Evolutionary conservation across 1,140 invertebrate genomes (phyloP).

Genomic region (Hyles euphorbiae): DNA sequence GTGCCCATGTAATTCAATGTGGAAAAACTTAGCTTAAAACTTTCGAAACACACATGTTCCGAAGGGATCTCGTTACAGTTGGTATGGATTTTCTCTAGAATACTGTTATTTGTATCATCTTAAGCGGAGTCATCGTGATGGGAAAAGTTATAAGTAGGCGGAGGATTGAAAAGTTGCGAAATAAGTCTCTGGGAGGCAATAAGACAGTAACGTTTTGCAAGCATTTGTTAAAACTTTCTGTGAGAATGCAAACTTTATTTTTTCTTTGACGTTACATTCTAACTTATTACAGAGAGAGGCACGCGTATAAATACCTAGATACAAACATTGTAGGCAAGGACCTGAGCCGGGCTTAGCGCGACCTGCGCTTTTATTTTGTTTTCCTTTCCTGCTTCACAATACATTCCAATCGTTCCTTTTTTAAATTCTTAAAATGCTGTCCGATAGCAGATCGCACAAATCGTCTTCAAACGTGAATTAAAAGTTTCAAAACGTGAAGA

Average conservation of each 20-base stretch:
- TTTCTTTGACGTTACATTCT: conserved; percentile 12
- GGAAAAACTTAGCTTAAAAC: conserved; percentile 15
- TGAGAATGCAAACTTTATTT: conserved; percentile 23
- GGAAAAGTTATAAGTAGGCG: conserved; percentile 47
- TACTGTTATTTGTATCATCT: conserved; percentile 46
- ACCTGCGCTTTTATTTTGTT: too few species aligned
- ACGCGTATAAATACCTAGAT: too few species aligned
- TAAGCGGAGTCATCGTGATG: conserved; percentile 43
- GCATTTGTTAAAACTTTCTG: conserved; percentile 38
- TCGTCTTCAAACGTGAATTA: too few species aligned
- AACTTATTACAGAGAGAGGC: background rate
- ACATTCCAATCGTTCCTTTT: too few species aligned
- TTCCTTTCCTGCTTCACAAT: too few species aligned
- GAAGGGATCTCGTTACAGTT: conserved; percentile 16
- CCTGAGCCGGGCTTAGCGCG: too few species aligned
- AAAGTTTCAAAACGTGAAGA: too few species aligned
- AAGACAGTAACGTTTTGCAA: conserved; percentile 35
- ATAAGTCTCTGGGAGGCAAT: conserved; percentile 38
- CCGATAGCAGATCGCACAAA: too few species aligned
- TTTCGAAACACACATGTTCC: conserved; percentile 14
- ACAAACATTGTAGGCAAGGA: too few species aligned
- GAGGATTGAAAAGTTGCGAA: conserved; percentile 49
- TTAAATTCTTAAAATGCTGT: too few species aligned
- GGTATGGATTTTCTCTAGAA: conserved; percentile 22
- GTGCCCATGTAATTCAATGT: conserved; percentile 6